Conservation (phyloP, 2,113 vertebrate species). For the Bos indicus region DNA sequence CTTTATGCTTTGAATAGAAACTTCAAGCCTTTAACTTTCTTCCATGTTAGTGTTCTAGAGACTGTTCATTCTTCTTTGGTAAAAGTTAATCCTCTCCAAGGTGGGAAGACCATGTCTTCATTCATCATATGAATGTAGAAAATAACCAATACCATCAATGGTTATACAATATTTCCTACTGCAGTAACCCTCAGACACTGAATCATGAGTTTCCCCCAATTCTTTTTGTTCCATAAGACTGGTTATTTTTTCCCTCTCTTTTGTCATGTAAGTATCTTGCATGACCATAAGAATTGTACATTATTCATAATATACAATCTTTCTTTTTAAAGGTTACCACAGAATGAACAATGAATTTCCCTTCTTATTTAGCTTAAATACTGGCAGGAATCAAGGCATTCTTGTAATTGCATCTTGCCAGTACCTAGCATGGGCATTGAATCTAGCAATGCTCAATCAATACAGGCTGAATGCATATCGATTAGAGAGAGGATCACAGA, state of each 20-base stretch:
- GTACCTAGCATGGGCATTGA: fast-evolving
- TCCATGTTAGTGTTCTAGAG: background rate
- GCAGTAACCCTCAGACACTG: background rate
- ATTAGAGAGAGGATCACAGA: background rate
- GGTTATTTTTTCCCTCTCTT: background rate
- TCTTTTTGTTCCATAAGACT: background rate
- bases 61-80: background rate
- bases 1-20: background rate
- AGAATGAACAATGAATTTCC: background rate
- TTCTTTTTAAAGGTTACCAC: background rate
- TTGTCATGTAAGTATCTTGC: background rate
- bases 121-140: background rate
- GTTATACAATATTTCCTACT: background rate
- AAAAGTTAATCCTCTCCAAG: background rate
- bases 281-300: background rate
- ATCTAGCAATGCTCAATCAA: background rate
- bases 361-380: background rate
- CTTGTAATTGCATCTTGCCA: background rate
- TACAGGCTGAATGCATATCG: background rate
- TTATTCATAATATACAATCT: background rate
- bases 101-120: background rate
- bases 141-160: background rate
- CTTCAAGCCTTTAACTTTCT: background rate
- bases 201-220: background rate
- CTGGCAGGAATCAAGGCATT: background rate